phyloP scores from a whole-genome alignment of 1,140 invertebrate genomes.

The Colletes gigas region DNA sequence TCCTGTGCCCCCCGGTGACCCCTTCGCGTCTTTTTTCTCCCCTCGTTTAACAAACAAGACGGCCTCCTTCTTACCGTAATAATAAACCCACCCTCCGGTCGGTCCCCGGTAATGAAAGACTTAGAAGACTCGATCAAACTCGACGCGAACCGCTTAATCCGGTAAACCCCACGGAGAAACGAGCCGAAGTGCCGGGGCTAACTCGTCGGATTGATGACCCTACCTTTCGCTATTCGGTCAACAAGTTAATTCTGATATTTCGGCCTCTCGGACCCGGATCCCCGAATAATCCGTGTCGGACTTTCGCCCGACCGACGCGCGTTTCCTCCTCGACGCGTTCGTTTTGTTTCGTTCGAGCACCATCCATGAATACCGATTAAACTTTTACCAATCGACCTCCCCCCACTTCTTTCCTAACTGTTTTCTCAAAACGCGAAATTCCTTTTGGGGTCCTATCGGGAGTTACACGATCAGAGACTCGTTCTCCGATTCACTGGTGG shows the following conservation, averaged over 20 bases:
- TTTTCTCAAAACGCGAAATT: not conserved
- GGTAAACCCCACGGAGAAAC: constrained; percentile 70
- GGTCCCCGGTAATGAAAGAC: constrained; percentile 72
- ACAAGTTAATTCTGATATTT: constrained; percentile 73
- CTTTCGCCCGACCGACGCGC: constrained; percentile 61
- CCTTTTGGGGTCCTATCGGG: not conserved
- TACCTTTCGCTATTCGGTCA: constrained; percentile 58
- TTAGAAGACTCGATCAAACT: constrained; percentile 75
- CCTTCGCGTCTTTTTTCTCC: constrained; percentile 67
- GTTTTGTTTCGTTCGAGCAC: constrained; percentile 21
- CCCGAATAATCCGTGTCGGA: constrained; percentile 66
- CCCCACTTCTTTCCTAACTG: not conserved
- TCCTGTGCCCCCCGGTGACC: constrained; percentile 43
- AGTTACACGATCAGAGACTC: too few species aligned
- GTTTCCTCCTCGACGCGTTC: constrained; percentile 50
- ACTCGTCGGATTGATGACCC: constrained; percentile 61
- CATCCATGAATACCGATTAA: constrained; percentile 44
- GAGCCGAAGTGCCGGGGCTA: constrained; percentile 41
- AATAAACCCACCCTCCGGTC: constrained; percentile 65
- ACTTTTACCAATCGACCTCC: constrained; percentile 34
- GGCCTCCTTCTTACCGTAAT: constrained; percentile 69
- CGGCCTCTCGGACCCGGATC: constrained; percentile 52
- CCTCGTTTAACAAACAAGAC: constrained; percentile 75
- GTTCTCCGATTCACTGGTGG: too few species aligned
- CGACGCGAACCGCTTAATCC: constrained; percentile 72